These are phyloP conservation scores for Montipora capricornis DNA, from an alignment of 64 coral and sea anemone genomes.

Conservation along the genomic window DNA sequence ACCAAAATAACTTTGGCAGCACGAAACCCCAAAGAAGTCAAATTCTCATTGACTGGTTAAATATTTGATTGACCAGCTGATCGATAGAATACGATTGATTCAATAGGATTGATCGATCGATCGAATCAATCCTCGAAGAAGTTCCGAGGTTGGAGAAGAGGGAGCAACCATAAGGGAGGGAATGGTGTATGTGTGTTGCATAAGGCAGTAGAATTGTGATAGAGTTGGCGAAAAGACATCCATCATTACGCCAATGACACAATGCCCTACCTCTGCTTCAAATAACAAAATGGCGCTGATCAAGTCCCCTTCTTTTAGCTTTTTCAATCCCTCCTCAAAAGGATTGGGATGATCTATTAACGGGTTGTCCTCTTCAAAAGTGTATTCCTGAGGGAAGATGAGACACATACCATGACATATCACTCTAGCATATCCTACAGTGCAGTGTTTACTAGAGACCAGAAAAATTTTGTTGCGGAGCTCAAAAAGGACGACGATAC, in stretches of 20 bases:
- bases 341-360: constrained; percentile 92
- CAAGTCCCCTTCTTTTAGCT: constrained; percentile 94
- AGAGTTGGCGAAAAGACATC: neutral
- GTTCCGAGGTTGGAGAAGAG: neutral
- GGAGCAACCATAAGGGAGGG: neutral
- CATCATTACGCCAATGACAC: no score
- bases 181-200: neutral
- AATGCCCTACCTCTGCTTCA: constrained; percentile 85
- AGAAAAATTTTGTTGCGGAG: no score
- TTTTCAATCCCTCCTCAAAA: constrained; percentile 97
- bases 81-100: neutral
- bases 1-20: no score
- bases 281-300: constrained; percentile 94
- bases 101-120: no score
- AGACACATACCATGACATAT: neutral
- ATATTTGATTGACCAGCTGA: neutral
- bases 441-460: no score
- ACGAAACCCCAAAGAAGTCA: no score
- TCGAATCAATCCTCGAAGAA: no score
- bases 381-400: constrained; percentile 76
- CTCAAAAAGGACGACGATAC: no score
- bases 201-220: neutral
- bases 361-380: constrained; percentile 96
- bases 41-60: neutral
- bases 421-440: no score